Base-by-base conservation (phyloP, 2,113 vertebrate species). In the Pontoporia blainvillei region DNA sequence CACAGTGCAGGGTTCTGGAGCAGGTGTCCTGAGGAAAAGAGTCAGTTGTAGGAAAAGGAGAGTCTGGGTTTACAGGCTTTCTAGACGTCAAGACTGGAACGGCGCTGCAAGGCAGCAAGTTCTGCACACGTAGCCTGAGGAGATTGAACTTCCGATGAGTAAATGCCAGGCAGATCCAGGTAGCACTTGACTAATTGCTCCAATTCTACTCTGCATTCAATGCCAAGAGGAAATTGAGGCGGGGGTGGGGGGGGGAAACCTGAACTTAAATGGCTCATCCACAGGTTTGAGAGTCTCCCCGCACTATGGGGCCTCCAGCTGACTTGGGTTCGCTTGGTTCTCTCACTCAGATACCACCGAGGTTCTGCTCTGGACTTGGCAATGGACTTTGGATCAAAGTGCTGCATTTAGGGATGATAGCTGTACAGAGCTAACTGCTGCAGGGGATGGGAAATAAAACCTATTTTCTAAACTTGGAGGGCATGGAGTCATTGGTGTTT, bases 241-340 rank as follows among this genome's bases (percentile, higher is more conserved):
- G 11, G 9, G 1, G 36, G 36, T 57, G 23, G 39, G 49, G 11
- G 9, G 1, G 36, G 20, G 62, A 54, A 27, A 57, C 13, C 49
- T 44, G 85, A 46, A 59, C 52, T 59, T 49, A 14, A 23, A 59
- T 20, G 34, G 36, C 82, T 49, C 10, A 8, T 31, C 4, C 39
- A 20, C 25, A 41, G 62, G n/a, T 54, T 9, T 27, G 29, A 79
- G n/a, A 34, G 18, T 49, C 49, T 91, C 36, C 62, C 57, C 17
- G 31, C 4, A 5, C 15, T 2, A 10, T 0, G 3, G 21, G 78
- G 10, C 20, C 57, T 34, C 29, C 17, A 17, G 31, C 8, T 0
- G 27, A 5, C 46, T 61, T 59, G 8, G 8, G 34, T 34, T 49
- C 5, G 1, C 12, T 46, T 29, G 41, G 25, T 62, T 73, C 67